phyloP scores from a whole-genome alignment of 1,140 invertebrate species.

The Oedothorax gibbosus region DNA sequence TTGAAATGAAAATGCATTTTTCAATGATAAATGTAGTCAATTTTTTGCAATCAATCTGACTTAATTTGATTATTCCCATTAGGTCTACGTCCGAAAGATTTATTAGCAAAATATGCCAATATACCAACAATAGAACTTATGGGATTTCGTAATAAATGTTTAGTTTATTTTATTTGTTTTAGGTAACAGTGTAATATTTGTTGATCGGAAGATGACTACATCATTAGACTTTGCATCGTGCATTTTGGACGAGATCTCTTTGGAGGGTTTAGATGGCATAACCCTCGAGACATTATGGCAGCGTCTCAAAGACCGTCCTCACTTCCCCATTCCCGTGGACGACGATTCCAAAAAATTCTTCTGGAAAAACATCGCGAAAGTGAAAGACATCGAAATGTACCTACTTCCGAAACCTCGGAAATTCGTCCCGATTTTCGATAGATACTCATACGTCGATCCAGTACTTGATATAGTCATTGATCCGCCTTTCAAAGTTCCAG shows the following conservation, averaged over 20 bases:
- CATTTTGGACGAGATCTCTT: slow-evolving; percentile 78
- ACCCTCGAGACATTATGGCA: slow-evolving; percentile 74
- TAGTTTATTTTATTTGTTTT: too few relatives aligned
- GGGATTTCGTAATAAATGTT: too few relatives aligned
- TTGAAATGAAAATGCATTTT: too few relatives aligned
- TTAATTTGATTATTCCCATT: too few relatives aligned
- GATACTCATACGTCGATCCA: slow-evolving; percentile 71
- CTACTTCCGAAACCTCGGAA: slow-evolving; percentile 73
- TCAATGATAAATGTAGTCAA: too few relatives aligned
- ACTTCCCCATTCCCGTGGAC: slow-evolving; percentile 68
- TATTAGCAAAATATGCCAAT: too few relatives aligned
- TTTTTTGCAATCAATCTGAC: too few relatives aligned
- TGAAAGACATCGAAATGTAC: slow-evolving; percentile 74
- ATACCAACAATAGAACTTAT: too few relatives aligned
- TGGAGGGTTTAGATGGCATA: slow-evolving; percentile 86
- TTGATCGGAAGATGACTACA: too few relatives aligned
- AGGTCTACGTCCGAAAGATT: too few relatives aligned
- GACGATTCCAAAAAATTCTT: slow-evolving; percentile 70
- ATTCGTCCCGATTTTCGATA: slow-evolving; percentile 74
- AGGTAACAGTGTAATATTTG: too few relatives aligned
- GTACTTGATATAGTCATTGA: slow-evolving; percentile 62
- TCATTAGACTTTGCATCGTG: slow-evolving; percentile 33
- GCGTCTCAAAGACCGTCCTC: slow-evolving; percentile 68
- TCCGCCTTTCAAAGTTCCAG: slow-evolving; percentile 69
- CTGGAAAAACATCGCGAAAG: slow-evolving; percentile 72